phyloP scores from a whole-genome alignment of 2,113 vertebrate species.

The Cathartes aura region DNA sequence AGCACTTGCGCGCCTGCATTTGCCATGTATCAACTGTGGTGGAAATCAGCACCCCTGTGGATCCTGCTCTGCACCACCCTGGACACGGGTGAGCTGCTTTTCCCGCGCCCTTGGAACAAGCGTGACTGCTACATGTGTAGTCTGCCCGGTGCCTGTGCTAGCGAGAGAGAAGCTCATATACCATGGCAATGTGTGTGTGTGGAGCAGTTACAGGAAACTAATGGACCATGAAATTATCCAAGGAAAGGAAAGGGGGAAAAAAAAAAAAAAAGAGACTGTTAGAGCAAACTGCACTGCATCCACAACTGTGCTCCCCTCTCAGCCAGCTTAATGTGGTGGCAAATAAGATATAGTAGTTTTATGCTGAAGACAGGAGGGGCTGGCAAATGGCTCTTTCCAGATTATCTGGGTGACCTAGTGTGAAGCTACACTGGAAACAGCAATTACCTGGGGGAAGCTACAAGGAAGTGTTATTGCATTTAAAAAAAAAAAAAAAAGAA shows the following conservation, averaged over 20 bases:
- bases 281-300: background rate
- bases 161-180: background rate
- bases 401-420: background rate
- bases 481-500: background rate
- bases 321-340: background rate
- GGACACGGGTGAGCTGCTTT: background rate
- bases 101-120: fast-evolving
- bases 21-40: fast-evolving
- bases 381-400: background rate
- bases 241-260: background rate
- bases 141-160: background rate
- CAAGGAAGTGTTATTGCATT: background rate
- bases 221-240: conserved; percentile 39
- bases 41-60: background rate
- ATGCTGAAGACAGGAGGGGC: background rate
- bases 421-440: background rate
- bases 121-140: fast-evolving
- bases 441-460: background rate
- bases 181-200: background rate
- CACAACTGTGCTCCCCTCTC: background rate
- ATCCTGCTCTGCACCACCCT: background rate
- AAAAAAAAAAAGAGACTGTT: background rate
- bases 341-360: background rate
- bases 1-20: fast-evolving
- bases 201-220: conserved; percentile 9